A percentile compares a stretch with the other conserved stretches of the same genome.
These are phyloP conservation scores for Aphaenogaster floridana DNA, from an alignment of 1,140 invertebrate genomes.

Conservation along the genomic window DNA sequence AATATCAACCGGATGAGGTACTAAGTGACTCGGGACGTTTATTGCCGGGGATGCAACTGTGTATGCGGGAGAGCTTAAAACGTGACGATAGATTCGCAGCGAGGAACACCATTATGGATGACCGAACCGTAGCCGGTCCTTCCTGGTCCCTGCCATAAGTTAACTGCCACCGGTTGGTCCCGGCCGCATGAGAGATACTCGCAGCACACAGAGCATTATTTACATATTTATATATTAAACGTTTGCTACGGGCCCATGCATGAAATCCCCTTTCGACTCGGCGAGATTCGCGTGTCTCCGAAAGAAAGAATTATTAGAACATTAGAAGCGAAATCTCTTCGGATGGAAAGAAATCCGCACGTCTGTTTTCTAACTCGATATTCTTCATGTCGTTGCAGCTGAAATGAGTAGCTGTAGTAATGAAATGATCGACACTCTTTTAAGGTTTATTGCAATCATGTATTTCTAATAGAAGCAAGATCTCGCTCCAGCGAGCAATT, in stretches of 20 bases:
- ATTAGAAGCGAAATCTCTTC: constrained; percentile 4
- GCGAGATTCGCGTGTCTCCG: constrained; percentile 65
- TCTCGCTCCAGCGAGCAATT: constrained; percentile 1
- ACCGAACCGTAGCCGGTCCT: constrained; percentile 71
- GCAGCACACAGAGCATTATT: constrained; percentile 79
- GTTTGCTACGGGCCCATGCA: constrained; percentile 65
- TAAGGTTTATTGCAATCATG: neutral
- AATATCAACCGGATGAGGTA: constrained; percentile 62
- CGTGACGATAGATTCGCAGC: constrained; percentile 82
- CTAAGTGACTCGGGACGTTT: constrained; percentile 59
- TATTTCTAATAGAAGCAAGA: neutral
- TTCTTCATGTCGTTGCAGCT: neutral
- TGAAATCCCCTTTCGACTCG: constrained; percentile 71
- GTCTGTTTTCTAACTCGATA: neutral
- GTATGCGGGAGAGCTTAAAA: constrained; percentile 63
- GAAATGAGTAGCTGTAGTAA: neutral
- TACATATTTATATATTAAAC: constrained; percentile 85
- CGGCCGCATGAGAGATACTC: constrained; percentile 81
- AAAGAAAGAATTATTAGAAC: constrained; percentile 1
- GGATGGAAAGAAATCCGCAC: neutral
- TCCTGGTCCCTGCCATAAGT: constrained; percentile 82
- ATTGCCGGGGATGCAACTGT: constrained; percentile 41
- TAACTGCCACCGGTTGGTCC: constrained; percentile 80
- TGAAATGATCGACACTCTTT: neutral
- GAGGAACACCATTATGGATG: constrained; percentile 77